phyloP scores from a whole-genome alignment of 2,888 invertebrate genomes.

The Serrognathus titanus region DNA sequence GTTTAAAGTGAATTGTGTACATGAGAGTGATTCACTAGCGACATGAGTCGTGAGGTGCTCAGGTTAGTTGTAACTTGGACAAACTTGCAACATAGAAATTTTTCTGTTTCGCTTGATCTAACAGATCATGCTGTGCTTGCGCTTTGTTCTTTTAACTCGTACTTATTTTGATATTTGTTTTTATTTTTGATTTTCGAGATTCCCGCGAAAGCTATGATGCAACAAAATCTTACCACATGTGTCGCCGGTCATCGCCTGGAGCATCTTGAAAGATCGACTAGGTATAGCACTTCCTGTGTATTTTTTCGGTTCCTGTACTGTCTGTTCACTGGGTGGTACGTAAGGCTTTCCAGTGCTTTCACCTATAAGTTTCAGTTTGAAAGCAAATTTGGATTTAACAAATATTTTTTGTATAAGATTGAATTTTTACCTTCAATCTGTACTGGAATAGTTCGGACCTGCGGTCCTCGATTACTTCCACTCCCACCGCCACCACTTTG shows the following conservation, averaged over 20 bases:
- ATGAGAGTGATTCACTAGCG: conserved; percentile 19
- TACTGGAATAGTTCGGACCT: conserved; percentile 61
- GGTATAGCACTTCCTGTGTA: conserved; percentile 78
- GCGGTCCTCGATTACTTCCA: conserved; percentile 35
- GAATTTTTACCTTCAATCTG: conserved; percentile 57
- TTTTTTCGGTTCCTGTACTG: conserved; percentile 65
- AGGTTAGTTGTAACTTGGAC: conserved; percentile 12
- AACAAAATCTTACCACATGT: conserved; percentile 55
- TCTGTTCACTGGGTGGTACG: conserved; percentile 65
- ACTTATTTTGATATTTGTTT: too few species aligned
- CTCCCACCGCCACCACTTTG: conserved; percentile 10
- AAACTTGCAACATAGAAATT: conserved; percentile 14
- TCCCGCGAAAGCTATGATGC: neutral
- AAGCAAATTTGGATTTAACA: neutral
- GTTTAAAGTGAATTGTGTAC: conserved; percentile 3
- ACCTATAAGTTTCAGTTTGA: conserved; percentile 25
- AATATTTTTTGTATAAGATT: neutral
- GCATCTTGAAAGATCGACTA: conserved; percentile 73
- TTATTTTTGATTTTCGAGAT: too few species aligned
- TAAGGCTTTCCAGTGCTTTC: conserved; percentile 37
- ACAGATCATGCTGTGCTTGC: too few species aligned
- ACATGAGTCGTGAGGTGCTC: conserved; percentile 17
- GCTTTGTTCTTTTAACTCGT: too few species aligned
- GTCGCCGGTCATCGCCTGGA: conserved; percentile 76
- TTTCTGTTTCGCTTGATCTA: neutral